These are phyloP conservation scores for Taphrorychus bicolor DNA, from an alignment of 2,888 invertebrate species.

Conservation along the genomic window DNA sequence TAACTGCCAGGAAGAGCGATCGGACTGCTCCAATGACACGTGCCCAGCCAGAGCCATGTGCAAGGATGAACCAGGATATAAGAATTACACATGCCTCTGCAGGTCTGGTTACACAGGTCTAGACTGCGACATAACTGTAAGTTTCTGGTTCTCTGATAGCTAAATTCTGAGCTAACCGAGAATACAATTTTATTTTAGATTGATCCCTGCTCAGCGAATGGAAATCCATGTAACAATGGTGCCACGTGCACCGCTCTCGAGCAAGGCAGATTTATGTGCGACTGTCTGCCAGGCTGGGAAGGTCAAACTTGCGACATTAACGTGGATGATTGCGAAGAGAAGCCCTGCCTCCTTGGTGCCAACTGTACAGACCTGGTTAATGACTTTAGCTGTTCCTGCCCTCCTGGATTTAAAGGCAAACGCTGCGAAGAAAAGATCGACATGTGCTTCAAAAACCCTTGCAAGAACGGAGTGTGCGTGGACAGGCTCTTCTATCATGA, in stretches of 20 bases:
- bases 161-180: not conserved
- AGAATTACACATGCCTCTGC: slow-evolving; percentile 92
- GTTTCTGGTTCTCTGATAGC: not conserved
- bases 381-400: slow-evolving; percentile 93
- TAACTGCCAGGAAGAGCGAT: slow-evolving; percentile 92
- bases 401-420: slow-evolving; percentile 94
- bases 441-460: slow-evolving; percentile 87
- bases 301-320: slow-evolving; percentile 95
- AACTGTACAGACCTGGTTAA: slow-evolving; percentile 94
- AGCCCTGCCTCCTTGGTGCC: slow-evolving; percentile 88
- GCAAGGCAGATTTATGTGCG: slow-evolving; percentile 93
- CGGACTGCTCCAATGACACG: slow-evolving; percentile 87
- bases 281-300: slow-evolving; percentile 97
- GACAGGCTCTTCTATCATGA: slow-evolving; percentile 87
- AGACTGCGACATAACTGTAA: slow-evolving; percentile 87
- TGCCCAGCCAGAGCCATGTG: slow-evolving; percentile 97
- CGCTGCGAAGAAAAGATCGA: slow-evolving; percentile 96
- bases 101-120: slow-evolving; percentile 93
- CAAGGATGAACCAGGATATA: slow-evolving; percentile 89
- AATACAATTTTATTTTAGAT: slow-evolving; percentile 63
- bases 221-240: slow-evolving; percentile 90
- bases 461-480: slow-evolving; percentile 91
- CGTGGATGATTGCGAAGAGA: slow-evolving; percentile 91
- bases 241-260: slow-evolving; percentile 88
- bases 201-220: slow-evolving; percentile 87